Evolutionary conservation across 2,113 vertebrate species (phyloP), one percentile per base, ranked within the genome.

Genomic region (Neoarius graeffei): DNA sequence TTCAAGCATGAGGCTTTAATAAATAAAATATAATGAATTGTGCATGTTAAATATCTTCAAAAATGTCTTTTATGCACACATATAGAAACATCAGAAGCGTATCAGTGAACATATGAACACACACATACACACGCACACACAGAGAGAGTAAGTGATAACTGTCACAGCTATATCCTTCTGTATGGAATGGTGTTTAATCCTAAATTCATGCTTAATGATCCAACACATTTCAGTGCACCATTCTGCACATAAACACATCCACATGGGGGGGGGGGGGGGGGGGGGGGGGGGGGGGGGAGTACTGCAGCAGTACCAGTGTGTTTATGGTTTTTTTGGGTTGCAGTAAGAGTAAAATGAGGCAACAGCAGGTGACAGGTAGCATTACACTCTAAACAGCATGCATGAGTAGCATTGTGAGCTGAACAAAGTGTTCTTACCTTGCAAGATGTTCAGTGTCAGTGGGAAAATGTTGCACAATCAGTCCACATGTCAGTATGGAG

Each of bases 361-460:
- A 60, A 8, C 27, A 59, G 54, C 19, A 48, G 83, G 84, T 85
- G 69, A 74, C 69, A 85, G 84, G 84, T 85, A 85, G 25, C 50
- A n/a, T 54, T n/a, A 60, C 27, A 67, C 66, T 23, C 25, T 19
- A 11, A 5, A 56, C 64, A 60, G 1, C 25, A 27, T 52, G 67
- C 54, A 25, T 54, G 42, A 42, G 42, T 42, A 57, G 57, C 67
- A 35, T 42, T 25, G n/a, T 4, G 3, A 56, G 50, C 8, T 35
- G 52, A 60, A 59, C 30, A 54, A n/a, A 77, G 60, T 27, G 23
- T 48, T 76, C 84, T 76, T 77, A 85, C 84, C 84, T 85, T 81
- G 7, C 19, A 60, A 13, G 56, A 81, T 11, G 80, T 60, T 80
- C 52, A 30, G 54, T 15, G 25, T 80, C 54, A 80, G n/a, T 4